A percentile compares a stretch with the other conserved stretches of the same genome.
Evolutionary conservation across 2,888 invertebrate species (phyloP).

Genomic region (Schrankia costaestrigalis): DNA sequence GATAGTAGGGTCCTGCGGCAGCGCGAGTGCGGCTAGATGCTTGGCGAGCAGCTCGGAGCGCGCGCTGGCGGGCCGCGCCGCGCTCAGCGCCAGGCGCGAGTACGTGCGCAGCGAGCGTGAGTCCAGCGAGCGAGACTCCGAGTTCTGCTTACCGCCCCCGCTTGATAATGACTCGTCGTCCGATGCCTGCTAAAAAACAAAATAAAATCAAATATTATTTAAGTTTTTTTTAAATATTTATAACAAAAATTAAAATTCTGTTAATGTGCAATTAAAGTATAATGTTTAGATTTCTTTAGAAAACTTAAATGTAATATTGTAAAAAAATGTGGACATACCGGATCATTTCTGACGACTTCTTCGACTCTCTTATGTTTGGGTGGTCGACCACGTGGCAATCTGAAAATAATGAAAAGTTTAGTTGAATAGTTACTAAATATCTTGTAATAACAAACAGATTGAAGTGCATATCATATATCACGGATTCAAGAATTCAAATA

Average conservation of each 20-base stretch:
- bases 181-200: slow-evolving; percentile 45
- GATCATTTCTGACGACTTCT: slow-evolving; percentile 61
- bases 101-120: slow-evolving; percentile 16
- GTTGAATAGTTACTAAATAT: too few species aligned
- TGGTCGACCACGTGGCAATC: slow-evolving; percentile 59
- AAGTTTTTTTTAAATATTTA: too few species aligned
- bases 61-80: slow-evolving; percentile 18
- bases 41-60: slow-evolving; percentile 30
- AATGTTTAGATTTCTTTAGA: neutral
- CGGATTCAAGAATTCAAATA: neutral
- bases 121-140: slow-evolving; percentile 67
- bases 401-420: too few species aligned
- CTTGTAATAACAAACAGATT: neutral
- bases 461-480: neutral
- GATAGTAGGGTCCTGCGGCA: slow-evolving; percentile 50
- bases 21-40: slow-evolving; percentile 49
- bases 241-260: too few species aligned
- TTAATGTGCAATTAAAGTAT: too few species aligned
- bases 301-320: neutral
- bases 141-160: slow-evolving; percentile 56
- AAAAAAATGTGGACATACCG: slow-evolving; percentile 41
- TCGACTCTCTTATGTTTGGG: slow-evolving; percentile 70
- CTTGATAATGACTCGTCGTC: slow-evolving; percentile 70
- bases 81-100: slow-evolving; percentile 18
- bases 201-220: too few species aligned